Percentiles rank a stretch among this genome's conserved stretches.
These are phyloP conservation scores for Aegotheles bennettii DNA, from an alignment of 2,113 vertebrate genomes.

Conservation along the genomic window DNA sequence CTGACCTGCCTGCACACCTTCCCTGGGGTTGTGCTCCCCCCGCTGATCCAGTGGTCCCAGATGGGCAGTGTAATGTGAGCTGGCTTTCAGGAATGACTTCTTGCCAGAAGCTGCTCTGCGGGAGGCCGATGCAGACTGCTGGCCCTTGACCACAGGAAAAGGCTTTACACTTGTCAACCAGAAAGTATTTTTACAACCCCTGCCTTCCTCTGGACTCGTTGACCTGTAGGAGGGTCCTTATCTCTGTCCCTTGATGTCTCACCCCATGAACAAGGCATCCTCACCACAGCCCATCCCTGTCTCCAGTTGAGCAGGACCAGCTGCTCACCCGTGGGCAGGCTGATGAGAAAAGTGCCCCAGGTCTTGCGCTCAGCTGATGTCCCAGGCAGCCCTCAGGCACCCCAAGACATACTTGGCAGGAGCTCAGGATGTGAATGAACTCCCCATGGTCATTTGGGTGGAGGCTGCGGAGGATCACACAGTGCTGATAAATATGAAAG, in stretches of 20 bases:
- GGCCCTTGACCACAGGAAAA: background rate
- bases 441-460: background rate
- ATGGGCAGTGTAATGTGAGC: background rate
- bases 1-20: background rate
- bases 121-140: background rate
- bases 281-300: fast-evolving
- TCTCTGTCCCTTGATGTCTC: background rate
- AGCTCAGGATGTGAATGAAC: background rate
- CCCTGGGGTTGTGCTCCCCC: background rate
- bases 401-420: background rate
- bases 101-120: background rate
- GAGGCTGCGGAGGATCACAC: background rate
- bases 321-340: background rate
- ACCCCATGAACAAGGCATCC: background rate
- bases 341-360: background rate
- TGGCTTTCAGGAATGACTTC: background rate
- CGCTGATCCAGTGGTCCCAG: background rate
- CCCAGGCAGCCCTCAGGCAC: background rate
- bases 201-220: background rate
- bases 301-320: background rate
- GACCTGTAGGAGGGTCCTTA: background rate
- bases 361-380: background rate
- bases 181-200: background rate
- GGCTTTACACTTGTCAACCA: background rate
- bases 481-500: background rate